phyloP scores from a whole-genome alignment of 2,113 vertebrate species.

The Chascanopsetta lugubris region DNA sequence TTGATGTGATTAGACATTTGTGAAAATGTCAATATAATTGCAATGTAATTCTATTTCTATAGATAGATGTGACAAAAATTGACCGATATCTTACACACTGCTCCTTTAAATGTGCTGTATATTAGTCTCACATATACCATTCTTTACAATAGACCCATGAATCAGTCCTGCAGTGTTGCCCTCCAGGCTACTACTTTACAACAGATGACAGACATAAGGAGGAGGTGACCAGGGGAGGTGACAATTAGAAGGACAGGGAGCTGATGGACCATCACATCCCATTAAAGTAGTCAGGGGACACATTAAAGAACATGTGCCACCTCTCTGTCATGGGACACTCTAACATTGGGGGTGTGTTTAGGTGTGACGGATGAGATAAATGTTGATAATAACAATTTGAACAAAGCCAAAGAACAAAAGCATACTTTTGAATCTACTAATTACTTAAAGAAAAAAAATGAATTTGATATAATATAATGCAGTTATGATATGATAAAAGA shows the following conservation, averaged over 20 bases:
- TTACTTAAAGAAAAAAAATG: neutral
- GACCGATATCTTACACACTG: too few species aligned
- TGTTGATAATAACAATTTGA: too few species aligned
- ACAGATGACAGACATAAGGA: conserved; percentile 49
- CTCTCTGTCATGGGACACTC: conserved; percentile 50
- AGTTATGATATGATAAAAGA: too few species aligned
- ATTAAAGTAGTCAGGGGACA: conserved; percentile 76
- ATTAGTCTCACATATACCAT: conserved; percentile 5
- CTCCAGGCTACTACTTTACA: conserved; percentile 30
- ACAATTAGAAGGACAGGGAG: conserved; percentile 64
- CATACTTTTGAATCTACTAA: neutral
- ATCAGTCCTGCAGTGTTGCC: conserved; percentile 45
- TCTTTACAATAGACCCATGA: conserved; percentile 35
- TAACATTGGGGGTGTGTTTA: conserved; percentile 35
- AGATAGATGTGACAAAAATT: too few species aligned
- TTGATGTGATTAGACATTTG: too few species aligned
- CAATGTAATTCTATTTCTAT: too few species aligned
- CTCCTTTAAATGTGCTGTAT: neutral
- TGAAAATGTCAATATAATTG: too few species aligned
- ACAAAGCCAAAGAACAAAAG: conserved; percentile 31
- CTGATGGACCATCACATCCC: conserved; percentile 73
- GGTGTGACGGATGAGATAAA: conserved; percentile 30
- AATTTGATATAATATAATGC: too few species aligned
- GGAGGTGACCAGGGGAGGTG: conserved; percentile 41
- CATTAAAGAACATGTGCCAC: conserved; percentile 65